phyloP scores from a whole-genome alignment of 2,113 vertebrate genomes.

The Dicrurus megarhynchus region DNA sequence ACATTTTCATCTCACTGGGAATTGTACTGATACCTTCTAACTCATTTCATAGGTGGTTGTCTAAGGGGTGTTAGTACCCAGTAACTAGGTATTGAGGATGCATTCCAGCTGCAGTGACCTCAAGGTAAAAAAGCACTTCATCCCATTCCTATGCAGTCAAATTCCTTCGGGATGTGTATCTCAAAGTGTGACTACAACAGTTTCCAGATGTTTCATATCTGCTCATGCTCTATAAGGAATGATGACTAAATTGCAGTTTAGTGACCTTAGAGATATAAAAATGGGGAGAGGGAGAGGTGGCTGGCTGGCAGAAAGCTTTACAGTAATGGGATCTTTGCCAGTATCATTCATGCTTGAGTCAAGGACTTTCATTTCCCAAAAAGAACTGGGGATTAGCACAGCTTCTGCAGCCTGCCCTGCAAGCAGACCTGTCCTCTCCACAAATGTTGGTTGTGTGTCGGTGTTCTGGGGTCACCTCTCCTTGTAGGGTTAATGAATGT shows the following conservation, averaged over 20 bases:
- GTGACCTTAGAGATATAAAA: slow-evolving; percentile 59
- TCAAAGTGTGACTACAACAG: slow-evolving; percentile 36
- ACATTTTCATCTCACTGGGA: not conserved
- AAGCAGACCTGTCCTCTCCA: not conserved
- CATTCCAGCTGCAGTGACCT: slow-evolving; percentile 6
- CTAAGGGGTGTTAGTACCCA: not conserved
- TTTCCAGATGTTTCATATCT: slow-evolving; percentile 57
- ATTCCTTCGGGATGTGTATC: not conserved
- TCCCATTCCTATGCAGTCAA: not conserved
- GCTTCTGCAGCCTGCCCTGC: slow-evolving; percentile 27
- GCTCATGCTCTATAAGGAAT: slow-evolving; percentile 56
- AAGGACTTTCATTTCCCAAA: slow-evolving; percentile 64
- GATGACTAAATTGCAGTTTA: slow-evolving; percentile 61
- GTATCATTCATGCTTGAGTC: slow-evolving; percentile 58
- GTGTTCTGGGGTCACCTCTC: not conserved
- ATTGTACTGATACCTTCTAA: not conserved
- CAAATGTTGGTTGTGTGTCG: not conserved
- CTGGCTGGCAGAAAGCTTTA: slow-evolving; percentile 51
- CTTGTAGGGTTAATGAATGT: not conserved
- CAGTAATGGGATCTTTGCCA: slow-evolving; percentile 60
- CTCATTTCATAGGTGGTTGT: not conserved
- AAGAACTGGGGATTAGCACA: slow-evolving; percentile 46
- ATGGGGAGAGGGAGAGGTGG: slow-evolving; percentile 33
- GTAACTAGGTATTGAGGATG: not conserved
- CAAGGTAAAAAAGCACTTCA: not conserved